These are phyloP conservation scores for Mormyrops boulengeri DNA, from an alignment of 2,797 vertebrate species.

Conservation along the genomic window DNA sequence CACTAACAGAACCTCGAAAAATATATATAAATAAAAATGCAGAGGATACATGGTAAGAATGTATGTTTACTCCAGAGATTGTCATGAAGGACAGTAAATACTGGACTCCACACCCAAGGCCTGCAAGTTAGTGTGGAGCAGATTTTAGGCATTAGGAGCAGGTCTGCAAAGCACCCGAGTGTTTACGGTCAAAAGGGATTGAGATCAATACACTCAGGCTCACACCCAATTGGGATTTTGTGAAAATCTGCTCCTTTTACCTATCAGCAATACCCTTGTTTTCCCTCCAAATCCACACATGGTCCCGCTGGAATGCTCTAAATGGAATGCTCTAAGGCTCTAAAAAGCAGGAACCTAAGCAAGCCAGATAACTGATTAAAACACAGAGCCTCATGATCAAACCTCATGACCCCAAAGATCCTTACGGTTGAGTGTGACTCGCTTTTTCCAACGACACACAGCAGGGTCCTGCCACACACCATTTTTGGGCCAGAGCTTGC, in stretches of 20 bases:
- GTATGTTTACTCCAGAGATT: neutral
- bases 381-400: neutral
- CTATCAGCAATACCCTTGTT: neutral
- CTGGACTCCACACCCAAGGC: neutral
- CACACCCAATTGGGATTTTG: neutral
- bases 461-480: neutral
- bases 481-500: neutral
- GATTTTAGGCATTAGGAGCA: neutral
- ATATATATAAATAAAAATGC: neutral
- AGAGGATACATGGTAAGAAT: neutral
- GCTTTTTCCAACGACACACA: neutral
- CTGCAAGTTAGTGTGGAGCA: neutral
- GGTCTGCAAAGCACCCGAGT: neutral
- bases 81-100: neutral
- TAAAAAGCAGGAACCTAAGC: neutral
- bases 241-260: neutral
- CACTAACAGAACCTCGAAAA: neutral
- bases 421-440: neutral
- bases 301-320: neutral
- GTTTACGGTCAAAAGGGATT: neutral
- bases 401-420: neutral
- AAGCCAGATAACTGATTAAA: neutral
- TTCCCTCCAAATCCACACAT: neutral
- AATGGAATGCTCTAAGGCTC: neutral
- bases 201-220: neutral